Evolutionary conservation across 1,140 invertebrate species (phyloP).

Genomic region (Orius insidiosus): DNA sequence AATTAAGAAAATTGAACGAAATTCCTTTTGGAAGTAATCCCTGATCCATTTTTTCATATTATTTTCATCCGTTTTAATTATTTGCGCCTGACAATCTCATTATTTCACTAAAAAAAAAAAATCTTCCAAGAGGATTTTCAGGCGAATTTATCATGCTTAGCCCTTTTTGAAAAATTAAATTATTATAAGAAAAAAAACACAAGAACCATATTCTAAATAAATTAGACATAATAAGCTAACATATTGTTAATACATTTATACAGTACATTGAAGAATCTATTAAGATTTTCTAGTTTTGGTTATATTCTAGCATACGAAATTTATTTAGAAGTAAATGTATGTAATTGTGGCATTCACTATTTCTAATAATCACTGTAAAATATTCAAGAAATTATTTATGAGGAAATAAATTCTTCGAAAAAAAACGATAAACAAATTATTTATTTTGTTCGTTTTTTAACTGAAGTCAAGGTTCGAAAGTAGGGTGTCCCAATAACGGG

Average conservation of each 20-base stretch:
- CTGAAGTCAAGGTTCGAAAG: too few species aligned
- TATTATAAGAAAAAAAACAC: slow-evolving; percentile 9
- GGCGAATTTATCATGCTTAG: too few species aligned
- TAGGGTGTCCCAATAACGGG: too few species aligned
- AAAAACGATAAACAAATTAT: too few species aligned
- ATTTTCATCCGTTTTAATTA: too few species aligned
- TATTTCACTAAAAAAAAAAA: too few species aligned
- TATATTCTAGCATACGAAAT: background rate
- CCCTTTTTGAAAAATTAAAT: slow-evolving; percentile 1
- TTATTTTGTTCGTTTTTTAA: too few species aligned
- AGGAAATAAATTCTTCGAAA: slow-evolving; percentile 12
- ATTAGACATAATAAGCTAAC: slow-evolving; percentile 8
- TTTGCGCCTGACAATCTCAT: too few species aligned
- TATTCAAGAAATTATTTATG: slow-evolving; percentile 8
- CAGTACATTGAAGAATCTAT: slow-evolving; percentile 5
- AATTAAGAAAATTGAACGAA: too few species aligned
- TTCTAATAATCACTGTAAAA: slow-evolving; percentile 16
- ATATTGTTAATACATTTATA: slow-evolving; percentile 18
- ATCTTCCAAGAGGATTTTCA: too few species aligned
- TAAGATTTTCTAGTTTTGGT: slow-evolving; percentile 5
- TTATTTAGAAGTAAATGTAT: slow-evolving; percentile 10
- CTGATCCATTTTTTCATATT: too few species aligned
- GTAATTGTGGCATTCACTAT: slow-evolving; percentile 15
- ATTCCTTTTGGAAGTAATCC: too few species aligned
- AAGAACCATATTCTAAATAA: slow-evolving; percentile 18